Conservation (phyloP, 2,888 invertebrate genomes). For the Agonum fuliginosum region DNA sequence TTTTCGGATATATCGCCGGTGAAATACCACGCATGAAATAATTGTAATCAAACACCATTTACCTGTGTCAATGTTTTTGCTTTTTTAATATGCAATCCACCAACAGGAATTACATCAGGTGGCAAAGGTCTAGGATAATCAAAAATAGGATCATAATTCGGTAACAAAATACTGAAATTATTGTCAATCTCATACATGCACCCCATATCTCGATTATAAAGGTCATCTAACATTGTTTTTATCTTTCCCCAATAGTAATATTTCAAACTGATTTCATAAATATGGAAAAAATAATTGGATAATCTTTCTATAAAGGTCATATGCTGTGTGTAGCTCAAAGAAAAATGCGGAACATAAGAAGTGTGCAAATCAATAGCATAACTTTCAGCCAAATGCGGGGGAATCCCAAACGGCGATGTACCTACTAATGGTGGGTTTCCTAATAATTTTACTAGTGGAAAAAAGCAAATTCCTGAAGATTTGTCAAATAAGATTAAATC, state of each 20-base stretch:
- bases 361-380: slow-evolving; percentile 14
- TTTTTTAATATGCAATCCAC: slow-evolving; percentile 68
- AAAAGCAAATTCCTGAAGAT: not conserved
- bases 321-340: not conserved
- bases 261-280: slow-evolving; percentile 12
- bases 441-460: not conserved
- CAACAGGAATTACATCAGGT: slow-evolving; percentile 69
- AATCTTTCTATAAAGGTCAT: not conserved
- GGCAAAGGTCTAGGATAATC: slow-evolving; percentile 67
- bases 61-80: slow-evolving; percentile 66
- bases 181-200: slow-evolving; percentile 64
- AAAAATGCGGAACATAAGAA: slow-evolving; percentile 3
- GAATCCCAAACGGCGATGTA: slow-evolving; percentile 2
- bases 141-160: slow-evolving; percentile 67
- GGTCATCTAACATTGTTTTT: slow-evolving; percentile 62
- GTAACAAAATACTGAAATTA: slow-evolving; percentile 66
- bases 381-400: not conserved
- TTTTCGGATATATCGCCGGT: too few relatives aligned
- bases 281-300: not conserved
- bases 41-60: too few relatives aligned
- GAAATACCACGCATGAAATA: too few relatives aligned
- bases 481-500: slow-evolving; percentile 4
- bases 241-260: slow-evolving; percentile 60
- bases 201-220: slow-evolving; percentile 64
- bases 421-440: not conserved